Percentiles rank a stretch among this genome's conserved stretches.
Conservation (phyloP, 2,797 vertebrate species). For the Macropodus opercularis region DNA sequence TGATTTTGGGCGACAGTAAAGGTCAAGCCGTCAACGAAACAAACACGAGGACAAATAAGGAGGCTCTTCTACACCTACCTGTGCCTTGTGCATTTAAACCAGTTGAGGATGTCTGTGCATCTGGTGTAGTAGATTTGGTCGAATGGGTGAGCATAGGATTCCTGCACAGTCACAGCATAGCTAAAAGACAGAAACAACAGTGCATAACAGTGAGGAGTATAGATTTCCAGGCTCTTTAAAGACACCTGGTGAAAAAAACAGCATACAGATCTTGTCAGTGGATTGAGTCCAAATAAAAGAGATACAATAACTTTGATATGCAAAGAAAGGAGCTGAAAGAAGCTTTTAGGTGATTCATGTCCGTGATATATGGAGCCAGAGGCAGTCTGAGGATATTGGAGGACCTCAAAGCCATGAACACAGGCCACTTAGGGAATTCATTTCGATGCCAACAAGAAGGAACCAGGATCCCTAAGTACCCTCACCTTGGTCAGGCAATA, state of each 20-base stretch:
- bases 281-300: slow-evolving; percentile 11
- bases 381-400: slow-evolving; percentile 48
- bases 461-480: slow-evolving; percentile 63
- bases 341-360: slow-evolving; percentile 47
- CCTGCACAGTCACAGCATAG: slow-evolving; percentile 97
- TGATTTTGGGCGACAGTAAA: slow-evolving; percentile 33
- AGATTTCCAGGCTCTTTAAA: slow-evolving; percentile 15
- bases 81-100: slow-evolving; percentile 99
- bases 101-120: slow-evolving; percentile 98
- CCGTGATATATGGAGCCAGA: slow-evolving; percentile 41
- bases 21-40: slow-evolving; percentile 11
- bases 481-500: slow-evolving; percentile 71
- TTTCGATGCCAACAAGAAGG: slow-evolving; percentile 72
- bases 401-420: slow-evolving; percentile 57
- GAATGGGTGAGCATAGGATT: slow-evolving; percentile 96
- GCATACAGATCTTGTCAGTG: slow-evolving; percentile 16
- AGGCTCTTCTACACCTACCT: slow-evolving; percentile 81
- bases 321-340: slow-evolving; percentile 39
- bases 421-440: slow-evolving; percentile 61
- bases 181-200: slow-evolving; percentile 70
- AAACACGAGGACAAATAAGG: slow-evolving; percentile 12
- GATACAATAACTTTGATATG: slow-evolving; percentile 46
- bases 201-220: neutral
- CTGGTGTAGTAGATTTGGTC: slow-evolving; percentile 99
- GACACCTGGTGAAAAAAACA: slow-evolving; percentile 7